A percentile compares a stretch with the other conserved stretches of the same genome.
phyloP scores from a whole-genome alignment of 2,888 invertebrate species.

The Stenotaenia linearis region DNA sequence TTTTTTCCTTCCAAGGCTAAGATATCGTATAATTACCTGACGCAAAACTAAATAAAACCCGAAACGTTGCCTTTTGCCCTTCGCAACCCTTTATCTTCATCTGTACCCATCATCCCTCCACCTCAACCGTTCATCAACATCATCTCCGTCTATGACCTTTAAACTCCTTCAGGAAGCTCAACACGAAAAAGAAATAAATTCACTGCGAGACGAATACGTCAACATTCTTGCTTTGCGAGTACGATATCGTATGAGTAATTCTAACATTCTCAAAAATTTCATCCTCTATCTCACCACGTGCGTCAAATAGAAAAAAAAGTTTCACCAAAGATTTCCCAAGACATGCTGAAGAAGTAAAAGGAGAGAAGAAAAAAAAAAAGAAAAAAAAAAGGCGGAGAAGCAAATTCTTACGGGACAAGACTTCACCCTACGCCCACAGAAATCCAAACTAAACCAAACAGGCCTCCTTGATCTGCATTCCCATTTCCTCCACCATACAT shows the following conservation, averaged over 20 bases:
- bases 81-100: background rate
- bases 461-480: conserved; percentile 19
- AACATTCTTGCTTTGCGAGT: background rate
- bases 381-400: background rate
- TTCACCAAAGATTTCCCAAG: background rate
- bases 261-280: background rate
- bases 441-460: conserved; percentile 19
- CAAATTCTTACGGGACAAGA: conserved; percentile 15
- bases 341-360: background rate
- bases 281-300: background rate
- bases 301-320: conserved; percentile 6
- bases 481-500: conserved; percentile 19
- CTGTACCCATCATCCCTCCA: background rate
- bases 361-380: background rate
- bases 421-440: conserved; percentile 14
- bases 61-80: background rate
- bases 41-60: background rate
- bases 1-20: background rate
- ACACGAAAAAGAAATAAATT: conserved; percentile 8
- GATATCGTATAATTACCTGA: background rate
- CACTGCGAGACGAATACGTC: conserved; percentile 3
- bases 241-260: conserved; percentile 13
- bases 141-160: conserved; percentile 11
- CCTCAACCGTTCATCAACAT: conserved; percentile 7
- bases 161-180: background rate